A percentile compares a stretch with the other conserved stretches of the same genome.
Conservation (phyloP, 2,797 vertebrate genomes). For the Periophthalmus magnuspinnatus region DNA sequence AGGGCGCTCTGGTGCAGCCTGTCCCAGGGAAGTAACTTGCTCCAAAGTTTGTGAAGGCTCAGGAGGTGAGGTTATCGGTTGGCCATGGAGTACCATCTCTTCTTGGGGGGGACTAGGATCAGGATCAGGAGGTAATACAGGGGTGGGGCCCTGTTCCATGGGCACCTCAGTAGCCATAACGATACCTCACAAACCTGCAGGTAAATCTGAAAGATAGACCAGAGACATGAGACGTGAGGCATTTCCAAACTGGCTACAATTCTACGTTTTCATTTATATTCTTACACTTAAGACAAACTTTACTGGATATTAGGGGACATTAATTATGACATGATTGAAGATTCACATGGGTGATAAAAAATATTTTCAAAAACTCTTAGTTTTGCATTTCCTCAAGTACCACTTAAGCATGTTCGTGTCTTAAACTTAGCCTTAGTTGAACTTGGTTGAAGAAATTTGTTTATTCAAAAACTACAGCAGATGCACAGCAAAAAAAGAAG, state of each 20-base stretch:
- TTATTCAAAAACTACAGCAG: no score
- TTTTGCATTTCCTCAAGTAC: no score
- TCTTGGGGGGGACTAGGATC: conserved; percentile 21
- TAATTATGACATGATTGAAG: no score
- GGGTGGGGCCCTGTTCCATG: conserved; percentile 33
- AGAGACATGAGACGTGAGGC: not conserved
- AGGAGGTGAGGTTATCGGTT: conserved; percentile 30
- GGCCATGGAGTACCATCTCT: conserved; percentile 34
- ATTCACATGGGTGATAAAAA: no score
- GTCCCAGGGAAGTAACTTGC: conserved; percentile 12
- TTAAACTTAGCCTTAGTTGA: no score
- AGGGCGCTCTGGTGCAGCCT: not conserved
- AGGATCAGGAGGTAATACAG: conserved; percentile 27
- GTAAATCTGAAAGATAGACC: conserved; percentile 46
- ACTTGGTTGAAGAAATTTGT: no score
- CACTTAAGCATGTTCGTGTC: no score
- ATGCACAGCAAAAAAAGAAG: no score
- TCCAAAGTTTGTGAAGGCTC: conserved; percentile 23
- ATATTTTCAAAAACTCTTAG: no score
- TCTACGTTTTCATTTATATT: not conserved
- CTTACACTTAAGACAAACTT: not conserved
- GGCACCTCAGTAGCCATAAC: conserved; percentile 59
- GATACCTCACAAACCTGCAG: conserved; percentile 57
- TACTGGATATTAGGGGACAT: no score
- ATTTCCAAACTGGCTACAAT: not conserved